Evolutionary conservation across 1,140 invertebrate genomes (phyloP), one percentile per base, ranked within the genome.

Genomic region (Tetramorium simillimum): DNA sequence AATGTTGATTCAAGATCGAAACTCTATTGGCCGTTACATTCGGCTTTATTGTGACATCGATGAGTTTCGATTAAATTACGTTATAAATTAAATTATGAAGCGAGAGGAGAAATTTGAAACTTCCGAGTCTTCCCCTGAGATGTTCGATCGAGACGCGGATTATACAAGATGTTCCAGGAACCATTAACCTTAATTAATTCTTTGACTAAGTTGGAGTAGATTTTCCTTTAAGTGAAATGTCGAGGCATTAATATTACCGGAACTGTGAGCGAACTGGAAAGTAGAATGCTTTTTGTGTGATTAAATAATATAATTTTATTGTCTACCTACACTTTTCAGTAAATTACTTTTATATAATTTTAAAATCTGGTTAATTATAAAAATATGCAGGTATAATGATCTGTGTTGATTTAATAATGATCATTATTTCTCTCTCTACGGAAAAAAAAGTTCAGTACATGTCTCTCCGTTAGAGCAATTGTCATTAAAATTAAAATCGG

Each of bases 161-260:
- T 84, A 84, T 75, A 56, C 60, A 60, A 46, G 14, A 73, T 73
- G 43, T 84, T 62, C 56, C 40, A 46, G 51, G 60, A 46, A 46
- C 53, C 80, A 75, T 84, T 73, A 84, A 49, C 40, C 56, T 84
- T 84, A 75, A 82, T 82, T 82, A 82, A 84, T 84, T 84, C 80
- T 75, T 84, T 84, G 69, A 60, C 18, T 46, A 75, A 84, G 53
- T 84, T 60, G 40, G 9, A 84, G 63, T 43, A 33, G 24, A 73
- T 84, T 84, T 46, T 37, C 69, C 1, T 73, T 21, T 37, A 60
- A 60, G 7, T 84, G 28, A 62, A 75, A 84, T 84, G 43, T 62
- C 40, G 28, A 60, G 58, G 7, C 53, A 70, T 75, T 60, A 60
- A 70, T 84, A 84, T 62, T 73, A 58, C 3, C 53, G 9, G 67